Evolutionary conservation across 37 sponge, comb jelly and placozoan species (phyloP), one percentile per base, ranked within the genome.

Genomic region (Cladorhizidae sp.): DNA sequence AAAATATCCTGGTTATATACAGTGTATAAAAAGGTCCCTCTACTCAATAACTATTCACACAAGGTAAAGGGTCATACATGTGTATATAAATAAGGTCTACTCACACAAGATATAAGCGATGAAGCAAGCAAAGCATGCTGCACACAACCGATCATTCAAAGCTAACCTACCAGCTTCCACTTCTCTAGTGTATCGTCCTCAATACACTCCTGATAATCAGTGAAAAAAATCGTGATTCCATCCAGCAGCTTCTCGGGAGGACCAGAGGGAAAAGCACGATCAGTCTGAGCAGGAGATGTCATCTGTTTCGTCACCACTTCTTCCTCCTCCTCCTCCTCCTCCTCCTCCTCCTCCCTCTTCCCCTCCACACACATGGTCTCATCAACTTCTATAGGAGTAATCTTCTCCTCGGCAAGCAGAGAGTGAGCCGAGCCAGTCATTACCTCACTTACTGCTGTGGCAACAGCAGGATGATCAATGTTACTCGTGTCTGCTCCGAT

Each of bases 101-200:
- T 54, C 12, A 54, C 55, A 54, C 55, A 54, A 12, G 12, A n/a
- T n/a, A n/a, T n/a, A n/a, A n/a, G n/a, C n/a, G n/a, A n/a, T n/a
- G n/a, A n/a, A n/a, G n/a, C 5, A 49, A 25, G 7, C 57, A 40
- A 6, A 40, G 18, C 41, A 23, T 17, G 17, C 39, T 70, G 40
- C 35, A 15, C 39, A 68, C 38, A 28, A 68, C 25, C 3, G 69
- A 33, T 15, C 21, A 18, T 38, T 68, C 38, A 21, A 38, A 21
- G n/a, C n/a, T n/a, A 28, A 7, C 56, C 54, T 63, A 93, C 94
- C 91, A 86, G 72, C 28, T 86, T 86, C 94, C 94, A 93, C 37
- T 87, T 86, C 11, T 71, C 54, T 2, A 93, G 43, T 28, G 84
- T 86, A 18, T 72, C 79, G 0, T 54, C 63, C 21, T 77, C 87